Evolutionary conservation across 2,797 vertebrate species (phyloP), one percentile per base, ranked within the genome.

Genomic region (Lepus oiostolus): DNA sequence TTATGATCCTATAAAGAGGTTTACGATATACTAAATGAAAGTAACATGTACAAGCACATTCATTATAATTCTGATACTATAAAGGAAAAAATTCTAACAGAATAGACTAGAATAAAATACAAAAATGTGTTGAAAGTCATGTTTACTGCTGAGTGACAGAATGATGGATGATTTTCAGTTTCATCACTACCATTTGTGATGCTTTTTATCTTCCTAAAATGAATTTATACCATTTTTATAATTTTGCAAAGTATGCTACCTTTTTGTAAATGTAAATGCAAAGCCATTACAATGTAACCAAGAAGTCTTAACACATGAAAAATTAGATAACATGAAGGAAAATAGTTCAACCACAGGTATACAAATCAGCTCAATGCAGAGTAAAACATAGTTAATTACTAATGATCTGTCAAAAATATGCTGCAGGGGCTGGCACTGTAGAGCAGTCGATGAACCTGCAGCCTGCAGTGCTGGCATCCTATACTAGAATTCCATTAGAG

Each of bases 171-270:
- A 60, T 89, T 95, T 90, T 82, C 30, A 62, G 76, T 86, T 95
- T 88, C n/a, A 68, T 96, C 63, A 28, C 76, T 79, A 28, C 68
- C 17, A 93, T 75, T 96, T 86, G 82, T 26, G 71, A 2, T 76
- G 58, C 71, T 91, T 93, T 88, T 89, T 88, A 93, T 82, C 60
- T 90, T 90, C 82, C 68, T 92, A 70, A 94, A 91, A 91, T 96
- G 88, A 91, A 86, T 85, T 85, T 95, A 42, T 87, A 91, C 92
- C 88, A 60, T 62, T 84, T 96, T 92, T 91, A 91, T 87, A 81
- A 82, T 88, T 72, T 88, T 75, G 26, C 52, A 85, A 96, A 91
- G n/a, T 9, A 63, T 50, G 32, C 65, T 91, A 76, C 83, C 42
- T 94, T 92, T 93, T 94, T 91, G 21, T 88, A 80, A 92, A 60